phyloP scores from a whole-genome alignment of 1,140 invertebrate species.

The Drosophila triauraria region DNA sequence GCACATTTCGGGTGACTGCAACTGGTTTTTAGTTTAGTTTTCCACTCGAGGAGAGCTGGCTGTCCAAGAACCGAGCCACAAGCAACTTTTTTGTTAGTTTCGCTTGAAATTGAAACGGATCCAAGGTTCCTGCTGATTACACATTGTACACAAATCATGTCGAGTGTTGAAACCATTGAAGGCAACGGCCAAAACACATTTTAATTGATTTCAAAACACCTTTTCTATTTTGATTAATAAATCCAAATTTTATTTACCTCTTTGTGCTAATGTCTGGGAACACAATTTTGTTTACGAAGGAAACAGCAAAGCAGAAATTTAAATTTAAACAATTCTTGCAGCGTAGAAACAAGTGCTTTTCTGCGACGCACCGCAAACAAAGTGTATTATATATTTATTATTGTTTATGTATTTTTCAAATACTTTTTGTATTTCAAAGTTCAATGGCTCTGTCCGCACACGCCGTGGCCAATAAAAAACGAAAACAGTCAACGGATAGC shows the following conservation, averaged over 20 bases:
- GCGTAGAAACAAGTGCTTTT: constrained; percentile 52
- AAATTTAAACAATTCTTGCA: constrained; percentile 50
- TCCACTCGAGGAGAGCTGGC: constrained; percentile 6
- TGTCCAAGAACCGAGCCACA: constrained; percentile 33
- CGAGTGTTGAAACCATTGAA: constrained; percentile 19
- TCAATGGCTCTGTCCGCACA: constrained; percentile 51
- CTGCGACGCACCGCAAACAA: constrained; percentile 42
- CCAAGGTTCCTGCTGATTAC: constrained; percentile 40
- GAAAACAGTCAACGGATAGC: constrained; percentile 22
- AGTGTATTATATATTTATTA: constrained; percentile 17
- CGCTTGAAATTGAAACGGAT: constrained; percentile 14
- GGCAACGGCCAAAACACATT: not conserved
- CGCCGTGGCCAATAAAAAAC: constrained; percentile 41
- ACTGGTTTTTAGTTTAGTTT: constrained; percentile 41
- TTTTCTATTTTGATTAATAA: not conserved
- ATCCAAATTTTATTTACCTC: constrained; percentile 24
- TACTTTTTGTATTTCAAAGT: constrained; percentile 37
- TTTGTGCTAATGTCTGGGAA: constrained; percentile 15
- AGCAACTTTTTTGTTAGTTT: constrained; percentile 34
- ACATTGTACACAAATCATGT: constrained; percentile 25
- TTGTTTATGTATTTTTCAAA: constrained; percentile 37
- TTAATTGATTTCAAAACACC: constrained; percentile 5
- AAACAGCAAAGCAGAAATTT: constrained; percentile 26
- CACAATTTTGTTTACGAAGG: constrained; percentile 48
- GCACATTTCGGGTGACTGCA: constrained; percentile 29